Evolutionary conservation across 2,888 invertebrate species (phyloP), one percentile per base, ranked within the genome.

Genomic region (Cancer borealis): DNA sequence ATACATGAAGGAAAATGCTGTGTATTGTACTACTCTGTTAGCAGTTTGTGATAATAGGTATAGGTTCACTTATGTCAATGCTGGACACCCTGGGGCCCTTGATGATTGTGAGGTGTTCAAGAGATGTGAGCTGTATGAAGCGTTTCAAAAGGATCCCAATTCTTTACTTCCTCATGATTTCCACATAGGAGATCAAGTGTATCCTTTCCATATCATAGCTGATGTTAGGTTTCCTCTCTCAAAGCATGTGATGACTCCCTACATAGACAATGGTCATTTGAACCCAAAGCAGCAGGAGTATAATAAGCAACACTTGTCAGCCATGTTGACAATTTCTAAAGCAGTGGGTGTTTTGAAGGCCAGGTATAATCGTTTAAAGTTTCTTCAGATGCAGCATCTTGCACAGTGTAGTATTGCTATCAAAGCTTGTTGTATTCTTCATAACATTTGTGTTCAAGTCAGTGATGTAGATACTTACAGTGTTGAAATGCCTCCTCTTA

Each of bases 351-450:
- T 93, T 0, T 73, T 93, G 30, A 93, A 93, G 49, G 79, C 84
- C 39, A 79, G 93, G 84, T 93, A 89, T 91, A 90, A 47, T n/a
- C 90, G 93, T 12, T 54, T 93, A 17, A 93, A 84, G 17, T 30
- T 91, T 4, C 84, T 93, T 49, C 91, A 39, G 26, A 93, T 93
- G 93, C 93, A 93, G 45, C 90, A 93, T 91, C 93, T 93, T 93
- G 93, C 90, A n/a, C 93, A 93, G 84, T 93, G 93, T 45, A 93
- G 93, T 45, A 89, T 93, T 91, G 93, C 93, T 8, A 93, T 93
- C 54, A 93, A 93, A 73, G 93, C 93, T 54, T 93, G 93, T 84
- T 93, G 93, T 49, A 93, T 93, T 54, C 93, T 93, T 47, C 93
- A 93, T 30, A 93, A 93, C 73, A 79, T 93, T 26, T 93, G 93